These are phyloP conservation scores for Tipula helvola DNA, from an alignment of 2,888 invertebrate genomes.

Conservation along the genomic window DNA sequence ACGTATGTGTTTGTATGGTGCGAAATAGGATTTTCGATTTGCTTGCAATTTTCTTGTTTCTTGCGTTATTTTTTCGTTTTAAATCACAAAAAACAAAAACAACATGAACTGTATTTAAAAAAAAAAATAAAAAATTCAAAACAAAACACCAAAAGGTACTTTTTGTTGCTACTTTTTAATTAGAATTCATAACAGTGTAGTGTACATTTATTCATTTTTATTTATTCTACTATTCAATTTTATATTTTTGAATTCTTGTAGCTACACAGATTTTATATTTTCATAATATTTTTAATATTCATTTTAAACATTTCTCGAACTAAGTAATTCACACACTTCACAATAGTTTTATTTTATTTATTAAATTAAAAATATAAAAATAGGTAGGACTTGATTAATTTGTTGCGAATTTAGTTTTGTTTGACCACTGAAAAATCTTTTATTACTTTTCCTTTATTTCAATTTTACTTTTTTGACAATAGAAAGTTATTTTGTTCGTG, in stretches of 20 bases:
- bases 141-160: neutral
- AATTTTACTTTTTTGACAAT: slow-evolving; percentile 8
- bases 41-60: neutral
- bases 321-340: neutral
- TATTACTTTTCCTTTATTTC: neutral
- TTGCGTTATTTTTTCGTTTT: neutral
- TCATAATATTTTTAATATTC: neutral
- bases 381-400: neutral
- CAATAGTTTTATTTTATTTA: neutral
- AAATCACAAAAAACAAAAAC: neutral
- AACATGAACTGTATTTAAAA: neutral
- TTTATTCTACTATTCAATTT: neutral
- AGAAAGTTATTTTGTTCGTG: slow-evolving; percentile 9
- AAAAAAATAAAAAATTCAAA: neutral
- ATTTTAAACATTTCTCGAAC: neutral
- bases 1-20: neutral
- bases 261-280: neutral
- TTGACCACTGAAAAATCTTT: neutral
- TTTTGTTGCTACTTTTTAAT: neutral
- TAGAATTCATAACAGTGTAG: neutral
- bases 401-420: neutral
- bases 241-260: neutral
- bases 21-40: neutral
- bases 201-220: neutral
- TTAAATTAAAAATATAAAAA: neutral